phyloP scores from a whole-genome alignment of 2,888 invertebrate genomes.

The Sericinus montela region DNA sequence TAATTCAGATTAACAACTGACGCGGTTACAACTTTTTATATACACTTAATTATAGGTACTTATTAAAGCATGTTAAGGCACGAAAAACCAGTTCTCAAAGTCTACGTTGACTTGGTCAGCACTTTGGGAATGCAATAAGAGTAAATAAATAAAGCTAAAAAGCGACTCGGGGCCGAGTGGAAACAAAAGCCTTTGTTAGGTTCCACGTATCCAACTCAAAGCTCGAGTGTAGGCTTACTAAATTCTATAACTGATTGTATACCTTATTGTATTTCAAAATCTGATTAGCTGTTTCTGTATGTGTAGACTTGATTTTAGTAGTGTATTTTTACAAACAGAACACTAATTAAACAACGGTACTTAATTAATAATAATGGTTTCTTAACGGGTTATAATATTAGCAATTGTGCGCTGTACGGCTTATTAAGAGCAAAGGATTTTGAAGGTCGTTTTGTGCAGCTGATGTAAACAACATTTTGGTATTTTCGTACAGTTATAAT shows the following conservation, averaged over 20 bases:
- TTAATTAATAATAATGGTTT: not conserved
- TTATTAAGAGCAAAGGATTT: too few species aligned
- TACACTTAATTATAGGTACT: constrained; percentile 12
- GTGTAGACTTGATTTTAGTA: constrained; percentile 1
- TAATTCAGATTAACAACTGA: constrained; percentile 1
- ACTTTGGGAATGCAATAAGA: constrained; percentile 68
- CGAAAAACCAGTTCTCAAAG: constrained; percentile 54
- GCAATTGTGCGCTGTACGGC: not conserved
- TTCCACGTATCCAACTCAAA: constrained; percentile 61
- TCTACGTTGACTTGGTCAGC: constrained; percentile 59
- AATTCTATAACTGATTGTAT: constrained; percentile 66
- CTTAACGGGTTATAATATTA: not conserved
- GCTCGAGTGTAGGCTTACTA: constrained; percentile 56
- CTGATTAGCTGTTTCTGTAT: constrained; percentile 45
- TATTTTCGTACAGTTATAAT: too few species aligned
- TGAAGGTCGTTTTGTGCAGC: too few species aligned
- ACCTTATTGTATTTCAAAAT: constrained; percentile 57
- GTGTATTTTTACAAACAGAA: constrained; percentile 10
- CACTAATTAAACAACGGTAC: not conserved
- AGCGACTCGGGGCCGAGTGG: constrained; percentile 43
- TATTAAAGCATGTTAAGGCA: constrained; percentile 12
- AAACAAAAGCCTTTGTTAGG: constrained; percentile 76
- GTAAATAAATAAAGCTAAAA: constrained; percentile 57
- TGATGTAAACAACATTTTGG: too few species aligned
- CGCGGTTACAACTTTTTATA: constrained; percentile 8